A percentile compares a stretch with the other conserved stretches of the same genome.
Evolutionary conservation across 2,113 vertebrate genomes (phyloP).

Genomic region (Mustela nigripes): DNA sequence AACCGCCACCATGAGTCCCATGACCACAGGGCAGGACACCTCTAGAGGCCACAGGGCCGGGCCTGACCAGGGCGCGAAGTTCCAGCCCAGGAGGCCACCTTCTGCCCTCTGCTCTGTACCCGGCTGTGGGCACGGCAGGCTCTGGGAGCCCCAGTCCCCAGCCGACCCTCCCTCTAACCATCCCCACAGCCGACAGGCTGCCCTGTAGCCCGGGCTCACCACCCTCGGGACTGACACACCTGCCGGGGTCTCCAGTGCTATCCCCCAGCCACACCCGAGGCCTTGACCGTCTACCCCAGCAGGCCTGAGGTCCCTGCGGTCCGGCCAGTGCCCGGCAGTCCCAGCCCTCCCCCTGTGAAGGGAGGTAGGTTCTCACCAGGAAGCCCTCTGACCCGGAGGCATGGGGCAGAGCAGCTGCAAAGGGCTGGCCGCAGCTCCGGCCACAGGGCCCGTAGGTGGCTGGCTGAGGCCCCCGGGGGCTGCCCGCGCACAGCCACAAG

Average conservation of each 20-base stretch:
- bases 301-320: not conserved
- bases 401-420: not conserved
- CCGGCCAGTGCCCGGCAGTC: accelerated
- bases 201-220: not conserved
- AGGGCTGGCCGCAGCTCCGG: not conserved
- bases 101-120: not conserved
- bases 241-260: not conserved
- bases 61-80: not conserved
- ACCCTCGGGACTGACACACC: not conserved
- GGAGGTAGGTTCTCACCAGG: not conserved
- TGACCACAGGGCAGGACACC: constrained; percentile 82
- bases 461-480: not conserved
- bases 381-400: not conserved
- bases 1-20: constrained; percentile 85
- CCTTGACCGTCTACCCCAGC: accelerated
- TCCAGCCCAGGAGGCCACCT: not conserved
- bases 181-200: accelerated
- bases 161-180: accelerated
- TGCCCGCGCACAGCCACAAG: constrained; percentile 63
- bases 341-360: not conserved
- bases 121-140: not conserved
- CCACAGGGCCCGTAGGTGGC: not conserved
- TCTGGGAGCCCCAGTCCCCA: accelerated
- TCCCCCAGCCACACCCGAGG: too few relatives aligned
- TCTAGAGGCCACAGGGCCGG: constrained; percentile 45